Evolutionary conservation across 2,888 invertebrate genomes (phyloP).

Genomic region (Caenorhabditis imperialis): DNA sequence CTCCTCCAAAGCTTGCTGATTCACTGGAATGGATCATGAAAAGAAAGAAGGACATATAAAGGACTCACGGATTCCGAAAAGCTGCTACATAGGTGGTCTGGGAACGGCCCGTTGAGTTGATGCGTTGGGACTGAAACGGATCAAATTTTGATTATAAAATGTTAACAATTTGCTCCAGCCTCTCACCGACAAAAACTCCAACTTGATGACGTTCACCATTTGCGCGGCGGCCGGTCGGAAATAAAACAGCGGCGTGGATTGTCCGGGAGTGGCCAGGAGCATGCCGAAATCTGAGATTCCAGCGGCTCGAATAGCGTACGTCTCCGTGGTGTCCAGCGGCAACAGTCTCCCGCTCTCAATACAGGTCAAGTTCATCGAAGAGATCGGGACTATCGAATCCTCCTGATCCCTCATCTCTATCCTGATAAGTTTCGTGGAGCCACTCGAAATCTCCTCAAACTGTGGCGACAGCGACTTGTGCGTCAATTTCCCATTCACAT

Average conservation of each 20-base stretch:
- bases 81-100: constrained; percentile 36
- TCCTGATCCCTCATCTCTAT: constrained; percentile 18
- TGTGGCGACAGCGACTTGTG: constrained; percentile 11
- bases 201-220: constrained; percentile 55
- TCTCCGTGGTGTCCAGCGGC: constrained; percentile 40
- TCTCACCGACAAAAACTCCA: constrained; percentile 46
- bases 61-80: constrained; percentile 53
- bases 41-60: not conserved
- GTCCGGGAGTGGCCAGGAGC: constrained; percentile 35
- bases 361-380: constrained; percentile 38
- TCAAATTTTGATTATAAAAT: not conserved
- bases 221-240: constrained; percentile 58
- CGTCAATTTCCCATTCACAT: constrained; percentile 34
- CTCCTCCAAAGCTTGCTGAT: constrained; percentile 55
- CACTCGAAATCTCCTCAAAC: constrained; percentile 32
- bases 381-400: constrained; percentile 19
- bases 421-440: constrained; percentile 32
- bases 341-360: constrained; percentile 30
- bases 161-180: not conserved
- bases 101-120: constrained; percentile 17
- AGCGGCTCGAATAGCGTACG: constrained; percentile 48
- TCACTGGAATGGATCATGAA: constrained; percentile 32
- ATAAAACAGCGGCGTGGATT: constrained; percentile 51
- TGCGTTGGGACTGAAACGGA: constrained; percentile 31
- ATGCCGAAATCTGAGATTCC: constrained; percentile 50